phyloP scores from a whole-genome alignment of 2,797 vertebrate species.

The Mallotus villosus region DNA sequence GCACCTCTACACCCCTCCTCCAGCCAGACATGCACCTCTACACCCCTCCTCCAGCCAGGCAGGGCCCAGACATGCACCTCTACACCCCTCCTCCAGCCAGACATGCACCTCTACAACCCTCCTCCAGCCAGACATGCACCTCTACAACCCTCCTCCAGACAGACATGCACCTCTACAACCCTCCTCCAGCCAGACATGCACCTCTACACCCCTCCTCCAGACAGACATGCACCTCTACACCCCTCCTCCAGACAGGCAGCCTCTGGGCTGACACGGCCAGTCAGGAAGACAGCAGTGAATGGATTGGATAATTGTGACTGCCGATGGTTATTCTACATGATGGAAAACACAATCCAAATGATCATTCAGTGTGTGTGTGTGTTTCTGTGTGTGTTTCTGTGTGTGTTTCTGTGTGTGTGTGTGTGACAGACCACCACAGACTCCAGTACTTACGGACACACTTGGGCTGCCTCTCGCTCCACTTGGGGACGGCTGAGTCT shows the following conservation, averaged over 20 bases:
- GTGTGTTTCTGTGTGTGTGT: background rate
- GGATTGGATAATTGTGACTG: no score
- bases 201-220: background rate
- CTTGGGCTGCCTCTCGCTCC: slow-evolving; percentile 91
- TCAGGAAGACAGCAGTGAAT: no score
- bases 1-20: background rate
- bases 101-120: background rate
- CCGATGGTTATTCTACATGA: no score
- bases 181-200: background rate
- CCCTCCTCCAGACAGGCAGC: background rate
- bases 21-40: background rate
- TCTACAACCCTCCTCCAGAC: background rate
- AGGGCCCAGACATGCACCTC: background rate
- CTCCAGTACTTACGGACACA: slow-evolving; percentile 77
- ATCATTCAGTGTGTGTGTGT: no score
- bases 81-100: background rate
- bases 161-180: background rate
- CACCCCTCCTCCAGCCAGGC: background rate
- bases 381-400: background rate
- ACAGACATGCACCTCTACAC: background rate
- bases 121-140: no score
- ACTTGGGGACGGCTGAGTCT: slow-evolving; percentile 87
- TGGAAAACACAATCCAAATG: no score
- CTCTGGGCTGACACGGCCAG: no score
- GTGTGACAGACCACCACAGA: background rate